These are phyloP conservation scores for Aleiodes sp. DNA, from an alignment of 1,140 invertebrate species.

Conservation along the genomic window DNA sequence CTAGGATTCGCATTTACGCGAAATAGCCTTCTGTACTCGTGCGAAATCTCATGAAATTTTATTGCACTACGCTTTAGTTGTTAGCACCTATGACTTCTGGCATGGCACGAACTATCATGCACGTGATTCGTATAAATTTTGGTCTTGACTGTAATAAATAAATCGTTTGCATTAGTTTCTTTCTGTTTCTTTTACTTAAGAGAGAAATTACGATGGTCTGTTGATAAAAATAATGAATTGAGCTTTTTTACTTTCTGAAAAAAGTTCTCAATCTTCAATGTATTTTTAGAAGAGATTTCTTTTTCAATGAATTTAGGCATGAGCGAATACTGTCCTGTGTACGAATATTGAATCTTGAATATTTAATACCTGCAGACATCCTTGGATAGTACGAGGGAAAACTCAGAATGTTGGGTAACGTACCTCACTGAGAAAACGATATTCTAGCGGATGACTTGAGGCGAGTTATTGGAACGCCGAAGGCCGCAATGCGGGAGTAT, in stretches of 20 bases:
- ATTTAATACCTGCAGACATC: conserved; percentile 45
- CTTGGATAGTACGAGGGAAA: neutral
- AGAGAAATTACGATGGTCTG: neutral
- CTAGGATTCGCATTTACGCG: conserved; percentile 17
- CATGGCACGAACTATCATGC: conserved; percentile 9
- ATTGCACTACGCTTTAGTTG: conserved; percentile 18
- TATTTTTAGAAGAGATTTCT: too few species aligned
- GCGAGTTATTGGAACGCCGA: conserved; percentile 2
- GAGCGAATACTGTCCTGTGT: neutral
- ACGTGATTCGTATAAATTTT: conserved; percentile 27
- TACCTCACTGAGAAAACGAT: neutral
- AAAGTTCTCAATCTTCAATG: too few species aligned
- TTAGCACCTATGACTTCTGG: conserved; percentile 18
- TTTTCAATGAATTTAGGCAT: neutral
- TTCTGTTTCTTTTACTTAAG: neutral
- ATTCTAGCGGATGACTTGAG: neutral
- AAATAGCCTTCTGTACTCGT: conserved; percentile 5
- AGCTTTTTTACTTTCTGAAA: too few species aligned
- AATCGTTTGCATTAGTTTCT: conserved; percentile 19
- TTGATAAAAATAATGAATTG: neutral
- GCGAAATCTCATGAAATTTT: conserved; percentile 31
- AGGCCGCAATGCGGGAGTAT: conserved; percentile 23
- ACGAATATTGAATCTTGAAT: conserved; percentile 50
- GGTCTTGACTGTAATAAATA: conserved; percentile 9
- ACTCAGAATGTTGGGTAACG: neutral